Base-by-base conservation (phyloP, 2,113 vertebrate genomes). In the Chaetura pelagica region DNA sequence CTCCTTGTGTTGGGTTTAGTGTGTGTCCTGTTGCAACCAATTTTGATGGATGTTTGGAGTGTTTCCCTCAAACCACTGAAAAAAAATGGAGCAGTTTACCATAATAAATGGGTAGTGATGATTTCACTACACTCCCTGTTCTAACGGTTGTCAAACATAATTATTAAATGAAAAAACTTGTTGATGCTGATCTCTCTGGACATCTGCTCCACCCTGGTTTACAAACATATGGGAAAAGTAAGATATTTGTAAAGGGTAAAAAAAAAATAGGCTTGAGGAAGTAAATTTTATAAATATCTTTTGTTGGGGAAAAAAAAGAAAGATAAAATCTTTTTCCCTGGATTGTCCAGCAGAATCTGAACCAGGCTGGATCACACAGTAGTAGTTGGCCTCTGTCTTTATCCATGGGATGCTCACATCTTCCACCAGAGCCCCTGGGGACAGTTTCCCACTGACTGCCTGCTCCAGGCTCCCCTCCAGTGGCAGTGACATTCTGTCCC, bases 121-220 rank as follows among this genome's bases (percentile, higher is more conserved):
- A 89, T 84, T 95, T 95, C 89, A 84, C 81, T 81, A 18, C 59
- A 27, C 35, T 73, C 58, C 3, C 2, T 75, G 66, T 48, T 95
- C 91, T 85, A 91, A 64, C 74, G 77, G 76, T 95, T 93, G 86
- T 96, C 93, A 95, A 58, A 93, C 3, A 6, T 55, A 84, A 90
- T 84, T 85, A 85, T 88, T 94, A 90, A 77, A 71, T 58, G 29
- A 81, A 88, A 92, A 93, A 77, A 84, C 57, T 40, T 40, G 59
- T n/a, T 58, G 75, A 88, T 91, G 49, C 13, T 83, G 75, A 77
- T 92, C 32, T 59, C 30, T 72, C 44, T 77, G 44, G 48, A 74
- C 64, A 78, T 93, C 57, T 93, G 57, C 64, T 90, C 4, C 10
- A 89, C 38, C 30, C 57, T 82, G 30, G 30, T 64, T 87, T 73